Conservation (phyloP, 2,797 vertebrate species). For the Trachurus trachurus region DNA sequence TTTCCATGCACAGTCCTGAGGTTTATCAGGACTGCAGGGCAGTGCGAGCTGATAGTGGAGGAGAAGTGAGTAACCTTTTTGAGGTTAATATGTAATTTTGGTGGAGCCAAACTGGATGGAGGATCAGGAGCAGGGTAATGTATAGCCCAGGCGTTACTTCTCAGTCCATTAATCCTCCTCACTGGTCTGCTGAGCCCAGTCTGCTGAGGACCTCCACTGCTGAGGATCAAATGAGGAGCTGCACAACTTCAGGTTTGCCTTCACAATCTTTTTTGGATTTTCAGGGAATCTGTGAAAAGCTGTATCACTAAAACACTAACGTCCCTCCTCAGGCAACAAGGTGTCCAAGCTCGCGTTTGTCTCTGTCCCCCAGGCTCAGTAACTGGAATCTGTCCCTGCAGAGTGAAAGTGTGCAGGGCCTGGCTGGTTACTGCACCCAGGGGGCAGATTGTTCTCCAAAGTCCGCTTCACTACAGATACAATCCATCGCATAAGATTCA, state of each 20-base stretch:
- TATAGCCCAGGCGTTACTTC: constrained; percentile 67
- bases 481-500: not conserved
- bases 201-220: constrained; percentile 24
- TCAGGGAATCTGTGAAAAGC: constrained; percentile 1
- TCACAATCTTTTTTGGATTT: not conserved
- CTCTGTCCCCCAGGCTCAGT: constrained; percentile 81
- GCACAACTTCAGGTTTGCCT: constrained; percentile 57
- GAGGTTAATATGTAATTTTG: constrained; percentile 83
- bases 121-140: constrained; percentile 65
- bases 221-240: constrained; percentile 21
- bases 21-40: constrained; percentile 19
- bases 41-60: constrained; percentile 35
- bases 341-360: not conserved
- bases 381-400: constrained; percentile 88
- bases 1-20: not conserved
- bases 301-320: not conserved
- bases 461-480: not conserved
- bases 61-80: constrained; percentile 34
- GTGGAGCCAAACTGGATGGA: constrained; percentile 66
- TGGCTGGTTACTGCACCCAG: constrained; percentile 82
- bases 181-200: constrained; percentile 3
- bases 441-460: constrained; percentile 64
- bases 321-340: constrained; percentile 24
- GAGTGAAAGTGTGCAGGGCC: constrained; percentile 78
- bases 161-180: constrained; percentile 46